Evolutionary conservation across 2,797 vertebrate species (phyloP), one percentile per base, ranked within the genome.

Genomic region (Spinus pinus): DNA sequence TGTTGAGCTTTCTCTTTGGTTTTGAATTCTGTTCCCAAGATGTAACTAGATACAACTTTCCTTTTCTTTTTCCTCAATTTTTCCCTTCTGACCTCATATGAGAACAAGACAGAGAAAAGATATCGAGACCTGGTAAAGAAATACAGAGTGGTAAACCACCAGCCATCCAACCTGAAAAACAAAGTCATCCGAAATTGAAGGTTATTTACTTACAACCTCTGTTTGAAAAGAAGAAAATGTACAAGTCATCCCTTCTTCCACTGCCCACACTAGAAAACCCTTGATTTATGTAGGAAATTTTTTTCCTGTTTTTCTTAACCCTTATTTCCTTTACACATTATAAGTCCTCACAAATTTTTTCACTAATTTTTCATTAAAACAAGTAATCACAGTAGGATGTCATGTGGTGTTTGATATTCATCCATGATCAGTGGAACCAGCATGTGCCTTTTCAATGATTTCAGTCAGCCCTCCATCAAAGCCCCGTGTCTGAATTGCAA

Each of bases 121-220:
- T 82, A 39, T 28, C 1, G 4, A 60, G 35, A 50, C 30, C 13
- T 35, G 47, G 16, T 53, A 83, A 42, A n/a, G 10, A 81, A 83
- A 37, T 30, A 20, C 1, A 39, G 16, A 33, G 0, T 28, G 7
- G 17, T 31, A 50, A 85, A 14, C 2, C 9, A 53, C 1, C 16
- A 78, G 6, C 18, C 11, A 62, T 30, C 7, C 33, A 91, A 37
- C 4, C 10, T 12, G 49, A 79, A 78, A 87, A 91, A 80, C 13
- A 1, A 65, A 60, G 33, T 60, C 0, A 23, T 41, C 4, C 0
- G 0, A 72, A 88, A 39, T 0, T 11, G 11, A 47, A 30, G 15
- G 6, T 0, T 28, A 81, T 64, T 69, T 14, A 12, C 15, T 51
- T n/a, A 37, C 15, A 5, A 25, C 37, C 4, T 46, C 25, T 51